Percentiles rank a stretch among this genome's conserved stretches.
Conservation (phyloP, 2,888 invertebrate genomes). For the Gymnoscelis rufifasciata region DNA sequence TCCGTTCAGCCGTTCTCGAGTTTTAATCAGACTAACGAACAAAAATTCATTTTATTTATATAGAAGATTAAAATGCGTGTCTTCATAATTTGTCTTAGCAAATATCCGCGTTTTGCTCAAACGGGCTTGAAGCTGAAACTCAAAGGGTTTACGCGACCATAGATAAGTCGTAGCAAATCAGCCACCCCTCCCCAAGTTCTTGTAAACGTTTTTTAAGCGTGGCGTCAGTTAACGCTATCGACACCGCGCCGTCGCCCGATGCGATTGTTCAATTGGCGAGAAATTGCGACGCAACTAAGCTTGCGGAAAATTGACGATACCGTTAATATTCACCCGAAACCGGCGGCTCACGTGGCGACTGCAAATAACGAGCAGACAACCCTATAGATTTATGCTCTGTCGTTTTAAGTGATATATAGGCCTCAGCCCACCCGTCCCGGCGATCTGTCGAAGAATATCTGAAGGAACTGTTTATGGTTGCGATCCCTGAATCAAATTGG, state of each 20-base stretch:
- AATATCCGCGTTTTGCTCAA: background rate
- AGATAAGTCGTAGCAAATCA: constrained; percentile 21
- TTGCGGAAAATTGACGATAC: constrained; percentile 78
- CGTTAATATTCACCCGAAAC: constrained; percentile 79
- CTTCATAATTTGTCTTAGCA: too few relatives aligned
- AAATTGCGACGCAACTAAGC: constrained; percentile 77
- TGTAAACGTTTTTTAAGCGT: constrained; percentile 43
- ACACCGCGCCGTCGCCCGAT: constrained; percentile 49
- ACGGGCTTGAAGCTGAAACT: constrained; percentile 2
- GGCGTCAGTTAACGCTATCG: constrained; percentile 42
- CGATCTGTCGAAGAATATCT: constrained; percentile 58
- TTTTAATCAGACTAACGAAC: too few relatives aligned
- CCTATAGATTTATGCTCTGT: constrained; percentile 74
- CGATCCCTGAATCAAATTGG: constrained; percentile 38
- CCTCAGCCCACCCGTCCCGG: constrained; percentile 44
- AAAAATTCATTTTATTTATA: too few relatives aligned
- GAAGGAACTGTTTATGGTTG: constrained; percentile 52
- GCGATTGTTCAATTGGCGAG: constrained; percentile 78
- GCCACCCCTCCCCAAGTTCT: constrained; percentile 21
- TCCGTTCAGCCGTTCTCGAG: too few relatives aligned
- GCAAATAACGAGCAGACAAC: constrained; percentile 74
- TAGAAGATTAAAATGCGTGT: too few relatives aligned
- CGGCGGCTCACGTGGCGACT: constrained; percentile 74
- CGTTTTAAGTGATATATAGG: constrained; percentile 75
- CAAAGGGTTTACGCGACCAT: constrained; percentile 7